Evolutionary conservation across 2,113 vertebrate species (phyloP), one percentile per base, ranked within the genome.

Genomic region (Pardalotus punctatus): DNA sequence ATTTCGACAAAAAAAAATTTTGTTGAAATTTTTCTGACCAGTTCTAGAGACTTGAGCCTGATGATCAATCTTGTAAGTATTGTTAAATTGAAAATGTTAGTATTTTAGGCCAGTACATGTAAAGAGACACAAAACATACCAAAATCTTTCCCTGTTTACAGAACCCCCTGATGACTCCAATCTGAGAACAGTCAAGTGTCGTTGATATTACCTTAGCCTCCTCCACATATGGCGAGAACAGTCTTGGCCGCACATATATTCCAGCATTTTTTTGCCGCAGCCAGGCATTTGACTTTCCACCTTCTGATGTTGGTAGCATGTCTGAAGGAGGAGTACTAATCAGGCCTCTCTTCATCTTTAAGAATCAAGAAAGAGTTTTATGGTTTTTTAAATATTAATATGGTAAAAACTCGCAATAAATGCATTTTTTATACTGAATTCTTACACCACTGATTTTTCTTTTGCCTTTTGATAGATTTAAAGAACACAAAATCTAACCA

Each of bases 301-400:
- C 98, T 96, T 99, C 99, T 24, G 99, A 98, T 23, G 98, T 99
- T 88, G 99, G 99, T 74, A 99, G 98, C 99, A 99, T 99, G 97
- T 99, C 99, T 95, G 99, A 99, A 77, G 99, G 99, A 95, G 99
- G 99, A 85, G 99, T 99, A 97, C 99, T 99, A 94, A 99, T 99
- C 98, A 99, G 98, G 94, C 99, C 99, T 96, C 99, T 98, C 97
- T 99, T 99, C 97, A 99, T 98, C 99, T 99, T 98, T 86, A 94
- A 96, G 86, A 96, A 88, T 95, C 83, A 95, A 93, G 88, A 94
- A 94, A 86, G 33, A 92, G 35, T 93, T 96, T 95, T 8, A 81
- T 0, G 18, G 1, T 2, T 1, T 85, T 86, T 81, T 1, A 33
- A 73, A 79, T 33, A 81, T 6, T 61, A 79, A 58, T 14, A 74